phyloP scores from a whole-genome alignment of 2,888 invertebrate species.

The Julus scanicus region DNA sequence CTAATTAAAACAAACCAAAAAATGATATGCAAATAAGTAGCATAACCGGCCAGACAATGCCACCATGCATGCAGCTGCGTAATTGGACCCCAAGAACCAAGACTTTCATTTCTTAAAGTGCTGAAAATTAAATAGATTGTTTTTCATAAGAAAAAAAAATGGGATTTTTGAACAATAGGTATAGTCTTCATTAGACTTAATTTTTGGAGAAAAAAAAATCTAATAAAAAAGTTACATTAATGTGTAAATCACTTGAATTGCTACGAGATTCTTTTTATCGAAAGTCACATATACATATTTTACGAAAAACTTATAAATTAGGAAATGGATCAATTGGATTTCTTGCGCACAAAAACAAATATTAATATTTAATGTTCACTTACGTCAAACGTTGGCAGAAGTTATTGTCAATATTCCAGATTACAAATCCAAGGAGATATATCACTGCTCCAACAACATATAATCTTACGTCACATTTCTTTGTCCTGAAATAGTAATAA shows the following conservation, averaged over 20 bases:
- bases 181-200: neutral
- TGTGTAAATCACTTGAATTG: neutral
- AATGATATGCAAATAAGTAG: conserved; percentile 66
- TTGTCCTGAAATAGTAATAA: conserved; percentile 57
- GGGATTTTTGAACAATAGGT: neutral
- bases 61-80: conserved; percentile 69
- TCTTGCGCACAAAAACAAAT: neutral
- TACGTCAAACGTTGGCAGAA: conserved; percentile 65
- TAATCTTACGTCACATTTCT: conserved; percentile 60
- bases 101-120: conserved; percentile 60
- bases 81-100: conserved; percentile 62
- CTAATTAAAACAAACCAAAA: conserved; percentile 61
- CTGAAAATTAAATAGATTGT: conserved; percentile 57
- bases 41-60: conserved; percentile 68
- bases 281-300: neutral
- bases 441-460: conserved; percentile 61
- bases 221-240: neutral
- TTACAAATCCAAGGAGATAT: conserved; percentile 66
- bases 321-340: neutral
- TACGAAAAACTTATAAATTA: neutral
- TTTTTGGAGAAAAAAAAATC: neutral
- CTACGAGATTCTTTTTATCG: neutral
- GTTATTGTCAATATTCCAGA: conserved; percentile 68
- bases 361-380: conserved; percentile 51
- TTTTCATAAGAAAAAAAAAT: neutral